A percentile compares a stretch with the other conserved stretches of the same genome.
Evolutionary conservation across 2,888 invertebrate species (phyloP).

Genomic region (Creontiades dilutus): DNA sequence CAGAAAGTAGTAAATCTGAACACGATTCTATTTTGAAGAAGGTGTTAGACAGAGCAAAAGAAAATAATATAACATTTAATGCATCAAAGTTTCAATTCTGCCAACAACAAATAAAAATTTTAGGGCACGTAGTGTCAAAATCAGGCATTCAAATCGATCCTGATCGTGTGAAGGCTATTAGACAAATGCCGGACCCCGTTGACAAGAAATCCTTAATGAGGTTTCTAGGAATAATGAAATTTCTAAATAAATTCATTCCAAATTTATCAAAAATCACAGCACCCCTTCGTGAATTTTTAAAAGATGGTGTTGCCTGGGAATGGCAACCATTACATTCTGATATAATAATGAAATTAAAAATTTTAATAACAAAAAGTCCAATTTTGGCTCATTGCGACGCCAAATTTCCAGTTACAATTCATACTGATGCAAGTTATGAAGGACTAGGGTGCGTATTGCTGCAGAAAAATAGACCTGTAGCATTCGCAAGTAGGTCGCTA

Average conservation of each 20-base stretch:
- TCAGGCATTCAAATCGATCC: slow-evolving; percentile 32
- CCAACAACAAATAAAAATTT: slow-evolving; percentile 38
- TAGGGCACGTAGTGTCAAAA: not conserved
- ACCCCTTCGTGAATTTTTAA: slow-evolving; percentile 14
- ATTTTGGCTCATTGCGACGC: slow-evolving; percentile 37
- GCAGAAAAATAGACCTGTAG: slow-evolving; percentile 33
- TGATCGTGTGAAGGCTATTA: slow-evolving; percentile 11
- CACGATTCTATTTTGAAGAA: not conserved
- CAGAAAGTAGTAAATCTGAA: slow-evolving; percentile 26
- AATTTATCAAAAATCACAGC: too few relatives aligned
- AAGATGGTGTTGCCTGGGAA: not conserved
- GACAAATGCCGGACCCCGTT: slow-evolving; percentile 14
- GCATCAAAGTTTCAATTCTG: slow-evolving; percentile 11
- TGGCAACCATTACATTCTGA: not conserved
- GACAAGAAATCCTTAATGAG: slow-evolving; percentile 42
- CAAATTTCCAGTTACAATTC: not conserved
- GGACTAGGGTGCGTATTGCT: slow-evolving; percentile 35
- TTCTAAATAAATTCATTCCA: slow-evolving; percentile 3
- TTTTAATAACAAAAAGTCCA: not conserved
- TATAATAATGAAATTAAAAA: slow-evolving; percentile 6
- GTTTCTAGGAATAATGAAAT: slow-evolving; percentile 43
- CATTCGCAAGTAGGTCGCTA: not conserved
- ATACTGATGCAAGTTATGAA: not conserved
- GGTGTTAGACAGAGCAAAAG: not conserved
- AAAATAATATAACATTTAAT: slow-evolving; percentile 19